phyloP scores from a whole-genome alignment of 2,797 vertebrate genomes.

The Antrozous pallidus region DNA sequence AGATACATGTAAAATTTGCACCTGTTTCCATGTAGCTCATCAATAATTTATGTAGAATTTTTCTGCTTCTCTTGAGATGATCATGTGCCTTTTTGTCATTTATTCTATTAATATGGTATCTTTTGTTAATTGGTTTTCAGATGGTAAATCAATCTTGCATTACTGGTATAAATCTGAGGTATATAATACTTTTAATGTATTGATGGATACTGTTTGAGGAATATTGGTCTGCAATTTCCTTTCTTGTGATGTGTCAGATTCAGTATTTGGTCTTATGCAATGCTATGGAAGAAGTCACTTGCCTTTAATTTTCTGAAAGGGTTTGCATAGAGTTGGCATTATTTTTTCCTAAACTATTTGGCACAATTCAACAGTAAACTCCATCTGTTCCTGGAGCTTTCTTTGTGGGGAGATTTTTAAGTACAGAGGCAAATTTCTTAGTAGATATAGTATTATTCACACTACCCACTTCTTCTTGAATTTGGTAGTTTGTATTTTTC shows the following conservation, averaged over 20 bases:
- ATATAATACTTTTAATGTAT: neutral
- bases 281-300: neutral
- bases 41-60: neutral
- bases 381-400: neutral
- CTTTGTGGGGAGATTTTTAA: neutral
- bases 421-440: neutral
- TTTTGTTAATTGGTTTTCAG: neutral
- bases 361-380: neutral
- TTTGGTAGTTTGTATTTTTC: slow-evolving; percentile 8
- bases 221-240: neutral
- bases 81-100: neutral
- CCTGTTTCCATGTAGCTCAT: neutral
- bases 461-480: neutral
- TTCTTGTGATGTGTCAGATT: neutral
- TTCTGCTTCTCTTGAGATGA: slow-evolving; percentile 10
- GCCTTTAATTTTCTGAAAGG: neutral
- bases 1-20: neutral
- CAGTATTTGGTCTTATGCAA: neutral
- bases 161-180: neutral
- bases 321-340: neutral
- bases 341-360: neutral
- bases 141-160: neutral
- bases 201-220: neutral
- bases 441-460: neutral
- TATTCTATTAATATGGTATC: neutral